Evolutionary conservation across 2,888 invertebrate species (phyloP).

Genomic region (Xestia rhomboidea): DNA sequence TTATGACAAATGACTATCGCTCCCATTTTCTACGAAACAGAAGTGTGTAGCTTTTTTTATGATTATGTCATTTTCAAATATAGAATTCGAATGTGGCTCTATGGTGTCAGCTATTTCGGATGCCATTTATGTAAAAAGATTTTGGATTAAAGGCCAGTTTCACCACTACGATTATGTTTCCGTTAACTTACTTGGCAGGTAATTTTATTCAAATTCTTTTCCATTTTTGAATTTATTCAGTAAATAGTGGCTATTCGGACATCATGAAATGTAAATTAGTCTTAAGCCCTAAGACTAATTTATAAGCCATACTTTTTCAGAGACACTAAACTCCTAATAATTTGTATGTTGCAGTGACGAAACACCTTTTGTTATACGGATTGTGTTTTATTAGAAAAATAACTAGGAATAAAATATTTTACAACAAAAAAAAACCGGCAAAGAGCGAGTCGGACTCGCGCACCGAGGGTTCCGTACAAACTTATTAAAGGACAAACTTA

Average conservation of each 20-base stretch:
- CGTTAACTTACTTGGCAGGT: too few relatives aligned
- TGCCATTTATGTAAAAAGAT: not conserved
- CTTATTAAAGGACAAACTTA: too few relatives aligned
- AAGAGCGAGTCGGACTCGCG: too few relatives aligned
- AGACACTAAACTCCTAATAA: not conserved
- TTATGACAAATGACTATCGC: slow-evolving; percentile 78
- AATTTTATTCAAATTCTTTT: too few relatives aligned
- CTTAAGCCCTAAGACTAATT: not conserved
- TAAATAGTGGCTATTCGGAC: too few relatives aligned
- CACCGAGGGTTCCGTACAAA: too few relatives aligned
- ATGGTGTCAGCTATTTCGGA: slow-evolving; percentile 19
- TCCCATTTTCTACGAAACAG: slow-evolving; percentile 72
- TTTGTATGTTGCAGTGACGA: not conserved
- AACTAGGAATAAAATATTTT: not conserved
- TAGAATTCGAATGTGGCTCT: slow-evolving; percentile 24
- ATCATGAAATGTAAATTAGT: too few relatives aligned
- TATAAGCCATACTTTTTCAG: not conserved
- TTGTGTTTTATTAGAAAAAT: not conserved
- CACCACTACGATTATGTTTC: too few relatives aligned
- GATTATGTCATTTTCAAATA: slow-evolving; percentile 48
- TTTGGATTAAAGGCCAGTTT: not conserved
- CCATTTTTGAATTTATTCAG: too few relatives aligned
- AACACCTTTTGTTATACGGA: not conserved
- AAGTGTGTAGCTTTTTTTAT: slow-evolving; percentile 25
- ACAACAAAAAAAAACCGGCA: not conserved